Evolutionary conservation across 92 coral and sea anemone species (phyloP).

Genomic region (Porites rus): DNA sequence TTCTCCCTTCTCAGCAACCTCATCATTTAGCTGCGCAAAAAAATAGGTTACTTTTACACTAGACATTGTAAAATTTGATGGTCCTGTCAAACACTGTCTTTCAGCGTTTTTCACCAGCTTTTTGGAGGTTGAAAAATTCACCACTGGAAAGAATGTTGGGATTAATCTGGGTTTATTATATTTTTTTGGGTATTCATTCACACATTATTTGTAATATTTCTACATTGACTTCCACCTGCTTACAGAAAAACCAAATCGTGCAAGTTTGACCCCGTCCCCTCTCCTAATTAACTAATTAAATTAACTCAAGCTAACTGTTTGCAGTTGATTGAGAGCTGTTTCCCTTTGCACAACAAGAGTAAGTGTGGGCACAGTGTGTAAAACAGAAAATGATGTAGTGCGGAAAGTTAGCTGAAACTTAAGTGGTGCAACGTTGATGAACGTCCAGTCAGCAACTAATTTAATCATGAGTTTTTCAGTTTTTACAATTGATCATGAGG

Average conservation of each 20-base stretch:
- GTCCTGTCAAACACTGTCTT: slow-evolving; percentile 5
- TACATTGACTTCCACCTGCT: slow-evolving; percentile 15
- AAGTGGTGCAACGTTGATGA: neutral
- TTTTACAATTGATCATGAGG: slow-evolving; percentile 13
- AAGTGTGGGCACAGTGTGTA: neutral
- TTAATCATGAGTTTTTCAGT: neutral
- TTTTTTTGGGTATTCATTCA: slow-evolving; percentile 2
- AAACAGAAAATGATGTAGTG: no score
- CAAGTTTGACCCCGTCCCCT: slow-evolving; percentile 8
- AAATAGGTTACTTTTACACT: slow-evolving; percentile 5
- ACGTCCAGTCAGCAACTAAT: no score
- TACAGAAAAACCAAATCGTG: slow-evolving; percentile 13
- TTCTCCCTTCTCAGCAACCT: slow-evolving; percentile 10
- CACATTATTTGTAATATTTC: slow-evolving; percentile 11
- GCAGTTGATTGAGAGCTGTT: no score
- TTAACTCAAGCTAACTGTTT: no score
- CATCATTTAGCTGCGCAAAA: slow-evolving; percentile 13
- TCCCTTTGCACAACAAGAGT: slow-evolving; percentile 6
- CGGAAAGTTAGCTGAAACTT: neutral
- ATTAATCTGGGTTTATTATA: slow-evolving; percentile 2
- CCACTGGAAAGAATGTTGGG: slow-evolving; percentile 14
- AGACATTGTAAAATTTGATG: slow-evolving; percentile 9
- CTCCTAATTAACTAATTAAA: no score
- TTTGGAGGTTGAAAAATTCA: neutral
- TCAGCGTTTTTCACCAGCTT: slow-evolving; percentile 14